Evolutionary conservation across 2,888 invertebrate genomes (phyloP), one percentile per base, ranked within the genome.

Genomic region (Polydrusus cervinus): DNA sequence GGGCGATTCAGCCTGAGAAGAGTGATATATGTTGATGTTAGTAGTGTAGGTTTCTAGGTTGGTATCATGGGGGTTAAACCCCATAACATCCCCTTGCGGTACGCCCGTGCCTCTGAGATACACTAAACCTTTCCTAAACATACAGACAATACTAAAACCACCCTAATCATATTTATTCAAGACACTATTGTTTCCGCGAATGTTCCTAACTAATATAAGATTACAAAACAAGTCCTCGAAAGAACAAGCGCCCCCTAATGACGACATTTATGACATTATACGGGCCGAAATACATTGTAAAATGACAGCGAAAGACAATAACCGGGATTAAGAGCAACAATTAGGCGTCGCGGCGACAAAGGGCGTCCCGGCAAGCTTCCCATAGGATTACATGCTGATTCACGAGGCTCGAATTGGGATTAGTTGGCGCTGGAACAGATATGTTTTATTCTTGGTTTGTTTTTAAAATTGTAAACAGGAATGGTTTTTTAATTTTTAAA

Each of bases 311-410:
- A 81, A 83, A 85, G 85, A 87, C 86, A 86, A 87, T 86, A 86
- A 87, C 85, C 83, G 84, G 86, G 86, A 86, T 87, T 86, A 87
- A 85, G 86, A 85, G 83, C 84, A 84, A 84, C 86, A 86, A 86
- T 86, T 87, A 87, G 86, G 84, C 83, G 80, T 77, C 79, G 80
- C 79, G 81, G 78, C 80, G 81, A 83, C 79, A 82, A 82, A 83
- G 83, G 81, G 81, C 80, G 82, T 80, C 83, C 84, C 84, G 84
- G 83, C 84, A 84, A 84, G 84, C 81, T 86, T 86, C 86, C 86
- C 86, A 86, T 84, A 85, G 86, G 86, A 86, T 86, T 86, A 86
- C 61, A 82, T 85, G 86, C 85, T 86, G 86, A 86, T 86, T 86
- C 86, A 86, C 85, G 84, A 84, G 82, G 80, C 47, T 82, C 82